Evolutionary conservation across 2,113 vertebrate genomes (phyloP).

Genomic region (Prionailurus viverrinus): DNA sequence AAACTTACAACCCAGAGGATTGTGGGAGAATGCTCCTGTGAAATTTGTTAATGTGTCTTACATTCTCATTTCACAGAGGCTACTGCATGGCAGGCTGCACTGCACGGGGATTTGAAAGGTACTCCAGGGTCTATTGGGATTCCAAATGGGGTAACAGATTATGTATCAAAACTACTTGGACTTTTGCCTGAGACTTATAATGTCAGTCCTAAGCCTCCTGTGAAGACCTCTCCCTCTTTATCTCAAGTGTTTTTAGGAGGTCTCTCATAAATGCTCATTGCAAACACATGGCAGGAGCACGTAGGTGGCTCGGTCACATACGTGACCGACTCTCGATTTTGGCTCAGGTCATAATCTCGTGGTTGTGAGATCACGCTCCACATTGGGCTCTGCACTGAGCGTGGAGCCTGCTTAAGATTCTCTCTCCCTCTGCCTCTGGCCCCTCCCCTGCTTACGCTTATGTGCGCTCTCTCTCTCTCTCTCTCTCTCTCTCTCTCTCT

Average conservation of each 20-base stretch:
- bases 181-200: background rate
- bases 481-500: too few species aligned
- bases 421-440: too few species aligned
- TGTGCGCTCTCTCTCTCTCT: too few species aligned
- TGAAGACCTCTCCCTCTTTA: background rate
- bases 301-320: too few species aligned
- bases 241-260: background rate
- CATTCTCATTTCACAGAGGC: background rate
- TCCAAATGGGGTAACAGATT: background rate
- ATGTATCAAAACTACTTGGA: background rate
- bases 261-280: background rate
- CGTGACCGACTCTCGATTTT: too few species aligned
- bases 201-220: background rate
- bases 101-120: background rate
- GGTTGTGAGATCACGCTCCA: too few species aligned
- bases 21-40: background rate
- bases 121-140: background rate
- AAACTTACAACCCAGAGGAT: background rate
- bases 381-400: too few species aligned
- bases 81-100: too few species aligned
- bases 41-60: background rate
- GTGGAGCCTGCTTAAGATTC: too few species aligned
- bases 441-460: too few species aligned
- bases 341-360: too few species aligned
- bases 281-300: background rate